Evolutionary conservation across 1,140 invertebrate species (phyloP), one percentile per base, ranked within the genome.

Genomic region (Papilio xuthus): DNA sequence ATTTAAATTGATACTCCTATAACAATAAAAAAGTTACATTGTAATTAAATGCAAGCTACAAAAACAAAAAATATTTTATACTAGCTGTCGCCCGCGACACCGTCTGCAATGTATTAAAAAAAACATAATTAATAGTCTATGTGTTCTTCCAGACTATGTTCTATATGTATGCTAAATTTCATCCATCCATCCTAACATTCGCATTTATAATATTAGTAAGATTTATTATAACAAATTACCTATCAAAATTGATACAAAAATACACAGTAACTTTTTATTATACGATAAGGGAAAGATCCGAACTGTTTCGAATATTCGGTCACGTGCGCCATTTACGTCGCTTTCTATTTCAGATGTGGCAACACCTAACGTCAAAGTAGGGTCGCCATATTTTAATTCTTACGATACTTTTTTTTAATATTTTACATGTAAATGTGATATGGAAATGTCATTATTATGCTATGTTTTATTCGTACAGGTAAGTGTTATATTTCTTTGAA

Each of bases 291-390:
- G 41, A 80, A 72, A 71, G 50, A 80, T 79, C 81, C 79, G 4
- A 20, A 60, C 53, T 76, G 56, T 76, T 76, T 76, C 73, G 50
- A 41, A 56, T 75, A 41, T 76, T 76, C 81, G 83, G 83, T 82
- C 83, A 84, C 83, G 83, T 84, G 82, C 47, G 74, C 81, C 85
- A 88, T 89, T 89, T 84, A 87, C 85, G 85, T 86, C 86, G 81
- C 84, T 84, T 86, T 85, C 83, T 83, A 87, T 88, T 87, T 86
- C 81, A 82, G 81, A 80, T 83, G 81, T 84, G 83, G 83, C 80
- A 85, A 87, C 84, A 87, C 77, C 78, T 78, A 82, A 20, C 50
- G n/a, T 76, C n/a, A 32, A 60, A 41, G 6, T 76, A 76, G 74
- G 23, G 26, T 23, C 32, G 18, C 74, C 74, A 76, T 60, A 10